A percentile compares a stretch with the other conserved stretches of the same genome.
These are phyloP conservation scores for Polyodon spathula DNA, from an alignment of 2,113 vertebrate genomes.

Conservation along the genomic window DNA sequence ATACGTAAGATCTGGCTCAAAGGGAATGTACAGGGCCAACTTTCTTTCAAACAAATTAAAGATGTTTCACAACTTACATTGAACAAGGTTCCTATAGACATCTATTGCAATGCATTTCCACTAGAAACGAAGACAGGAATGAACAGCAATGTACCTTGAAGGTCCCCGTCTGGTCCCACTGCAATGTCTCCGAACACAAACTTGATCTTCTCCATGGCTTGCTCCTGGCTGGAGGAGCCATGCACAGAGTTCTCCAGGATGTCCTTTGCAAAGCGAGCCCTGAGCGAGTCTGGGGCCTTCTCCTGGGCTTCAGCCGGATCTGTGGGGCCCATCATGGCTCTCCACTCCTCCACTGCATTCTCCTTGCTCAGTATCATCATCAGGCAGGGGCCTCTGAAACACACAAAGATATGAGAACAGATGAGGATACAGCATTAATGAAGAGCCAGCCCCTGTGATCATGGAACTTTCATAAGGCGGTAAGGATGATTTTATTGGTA, in stretches of 20 bases:
- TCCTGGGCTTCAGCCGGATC: conserved; percentile 58
- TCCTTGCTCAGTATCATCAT: conserved; percentile 64
- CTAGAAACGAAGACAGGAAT: too few relatives aligned
- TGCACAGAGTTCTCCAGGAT: conserved; percentile 65
- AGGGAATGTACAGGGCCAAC: too few relatives aligned
- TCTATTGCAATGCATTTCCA: too few relatives aligned
- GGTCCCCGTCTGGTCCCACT: background rate
- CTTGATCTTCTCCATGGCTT: conserved; percentile 45
- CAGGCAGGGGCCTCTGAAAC: conserved; percentile 57
- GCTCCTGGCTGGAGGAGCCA: conserved; percentile 49
- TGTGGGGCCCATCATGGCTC: conserved; percentile 62
- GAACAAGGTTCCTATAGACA: too few relatives aligned
- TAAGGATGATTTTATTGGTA: too few relatives aligned
- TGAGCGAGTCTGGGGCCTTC: conserved; percentile 53
- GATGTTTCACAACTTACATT: too few relatives aligned
- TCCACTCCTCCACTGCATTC: conserved; percentile 71
- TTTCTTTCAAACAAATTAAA: too few relatives aligned
- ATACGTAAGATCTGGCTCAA: too few relatives aligned
- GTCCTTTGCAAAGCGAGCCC: conserved; percentile 58
- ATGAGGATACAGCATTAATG: background rate
- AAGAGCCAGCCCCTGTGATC: too few relatives aligned
- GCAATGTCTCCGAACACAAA: conserved; percentile 54
- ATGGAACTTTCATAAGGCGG: too few relatives aligned
- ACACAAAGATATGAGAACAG: background rate
- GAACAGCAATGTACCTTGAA: too few relatives aligned